Conservation (phyloP, 2,888 invertebrate genomes). For the Mystacides longicornis region DNA sequence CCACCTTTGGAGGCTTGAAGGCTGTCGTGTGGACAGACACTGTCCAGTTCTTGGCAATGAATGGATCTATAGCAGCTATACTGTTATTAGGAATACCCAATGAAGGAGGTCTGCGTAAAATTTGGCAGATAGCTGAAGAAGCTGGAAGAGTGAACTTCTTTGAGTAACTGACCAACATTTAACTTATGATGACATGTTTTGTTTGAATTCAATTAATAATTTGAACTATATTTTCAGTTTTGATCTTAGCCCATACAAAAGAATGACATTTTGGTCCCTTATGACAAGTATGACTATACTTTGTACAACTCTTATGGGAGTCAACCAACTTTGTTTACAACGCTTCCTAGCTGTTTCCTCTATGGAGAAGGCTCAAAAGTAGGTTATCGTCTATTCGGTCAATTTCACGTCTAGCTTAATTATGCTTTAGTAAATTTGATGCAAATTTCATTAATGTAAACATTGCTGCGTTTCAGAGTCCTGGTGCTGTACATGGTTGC, state of each 20-base stretch:
- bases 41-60: conserved; percentile 51
- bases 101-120: conserved; percentile 49
- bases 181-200: neutral
- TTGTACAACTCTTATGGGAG: conserved; percentile 48
- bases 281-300: conserved; percentile 49
- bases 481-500: conserved; percentile 15
- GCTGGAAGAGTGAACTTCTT: conserved; percentile 53
- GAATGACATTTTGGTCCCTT: conserved; percentile 55
- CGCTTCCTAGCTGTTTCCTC: conserved; percentile 54
- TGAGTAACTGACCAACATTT: conserved; percentile 45
- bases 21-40: conserved; percentile 60
- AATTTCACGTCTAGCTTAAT: too few species aligned
- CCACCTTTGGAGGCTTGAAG: conserved; percentile 60
- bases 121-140: conserved; percentile 50
- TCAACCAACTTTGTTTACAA: conserved; percentile 53
- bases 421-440: too few species aligned
- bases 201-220: too few species aligned
- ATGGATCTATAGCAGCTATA: conserved; percentile 48
- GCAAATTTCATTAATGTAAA: too few species aligned
- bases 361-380: conserved; percentile 47
- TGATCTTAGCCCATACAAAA: conserved; percentile 50
- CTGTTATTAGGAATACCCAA: conserved; percentile 49
- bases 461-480: conserved; percentile 22
- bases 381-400: too few species aligned
- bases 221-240: conserved; percentile 50